phyloP scores from a whole-genome alignment of 1,140 invertebrate genomes.

The Aleiodes sp. region DNA sequence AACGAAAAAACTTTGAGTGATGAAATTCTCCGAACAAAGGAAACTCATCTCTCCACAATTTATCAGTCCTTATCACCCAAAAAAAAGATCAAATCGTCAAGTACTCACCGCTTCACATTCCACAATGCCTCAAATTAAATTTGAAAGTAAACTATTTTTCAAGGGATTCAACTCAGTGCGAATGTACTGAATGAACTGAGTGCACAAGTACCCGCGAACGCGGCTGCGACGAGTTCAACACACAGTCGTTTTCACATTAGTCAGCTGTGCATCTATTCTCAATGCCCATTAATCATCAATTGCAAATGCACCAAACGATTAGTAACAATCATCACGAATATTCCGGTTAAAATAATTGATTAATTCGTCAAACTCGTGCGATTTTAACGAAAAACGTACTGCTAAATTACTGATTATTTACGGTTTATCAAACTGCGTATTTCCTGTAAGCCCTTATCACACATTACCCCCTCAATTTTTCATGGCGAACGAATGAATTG shows the following conservation, averaged over 20 bases:
- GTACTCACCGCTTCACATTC: too few species aligned
- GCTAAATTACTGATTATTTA: neutral
- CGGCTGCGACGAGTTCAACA: neutral
- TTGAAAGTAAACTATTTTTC: neutral
- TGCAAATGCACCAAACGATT: neutral
- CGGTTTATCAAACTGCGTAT: neutral
- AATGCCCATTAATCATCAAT: neutral
- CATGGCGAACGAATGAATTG: neutral
- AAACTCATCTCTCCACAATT: too few species aligned
- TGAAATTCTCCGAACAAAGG: too few species aligned
- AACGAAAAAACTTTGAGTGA: too few species aligned
- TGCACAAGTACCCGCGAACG: slow-evolving; percentile 10
- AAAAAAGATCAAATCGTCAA: too few species aligned
- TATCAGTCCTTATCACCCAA: too few species aligned
- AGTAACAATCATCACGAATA: neutral
- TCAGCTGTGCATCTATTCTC: slow-evolving; percentile 5
- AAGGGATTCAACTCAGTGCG: neutral
- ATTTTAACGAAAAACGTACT: too few species aligned
- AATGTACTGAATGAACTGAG: too few species aligned
- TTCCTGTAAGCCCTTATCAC: neutral
- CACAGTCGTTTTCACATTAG: slow-evolving; percentile 3
- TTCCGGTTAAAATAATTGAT: neutral
- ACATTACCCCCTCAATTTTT: neutral
- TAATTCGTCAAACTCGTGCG: neutral
- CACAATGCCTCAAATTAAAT: neutral